Evolutionary conservation across 2,113 vertebrate species (phyloP), one percentile per base, ranked within the genome.

Genomic region (Chaetops frenatus): DNA sequence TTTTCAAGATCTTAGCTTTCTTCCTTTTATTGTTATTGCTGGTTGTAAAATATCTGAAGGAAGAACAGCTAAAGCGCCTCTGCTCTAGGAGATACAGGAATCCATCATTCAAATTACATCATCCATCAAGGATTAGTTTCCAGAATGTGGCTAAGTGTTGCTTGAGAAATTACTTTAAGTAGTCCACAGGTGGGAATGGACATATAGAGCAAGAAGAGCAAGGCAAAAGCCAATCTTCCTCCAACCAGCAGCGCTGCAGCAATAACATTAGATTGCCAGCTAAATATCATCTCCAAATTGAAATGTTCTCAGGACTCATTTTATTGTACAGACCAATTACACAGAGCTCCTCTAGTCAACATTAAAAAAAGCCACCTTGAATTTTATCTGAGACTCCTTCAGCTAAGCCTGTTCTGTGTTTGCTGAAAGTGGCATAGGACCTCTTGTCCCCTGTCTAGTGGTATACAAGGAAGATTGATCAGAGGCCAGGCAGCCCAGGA

Each of bases 11-110:
- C 77, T 94, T 94, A 84, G 25, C 40, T 92, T 78, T 40, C 35
- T 71, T 95, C 71, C 38, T 83, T 81, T 95, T 90, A 84, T 88
- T 79, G 21, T 81, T 92, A 81, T 44, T 92, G 40, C 45, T 94
- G 36, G 50, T 70, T 84, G 58, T 86, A 96, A 96, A 96, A 61
- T 33, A 96, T 40, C 79, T 90, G 60, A 57, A 90, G 92, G 44
- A 51, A 13, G 66, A 47, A 80, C 82, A 70, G 57, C 42, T 58
- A 50, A 88, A 58, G 20, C 77, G 24, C 33, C 4, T 92, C 54
- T 84, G 25, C 27, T 81, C 47, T 51, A 62, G 29, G 12, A 95
- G 80, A 81, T n/a, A 40, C 7, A 67, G 13, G 38, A 69, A 94
- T 94, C 42, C 33, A 81, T 91, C 92, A 86, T 73, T 83, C 67